phyloP scores from a whole-genome alignment of 2,888 invertebrate species.

The Hyposoter didymator region DNA sequence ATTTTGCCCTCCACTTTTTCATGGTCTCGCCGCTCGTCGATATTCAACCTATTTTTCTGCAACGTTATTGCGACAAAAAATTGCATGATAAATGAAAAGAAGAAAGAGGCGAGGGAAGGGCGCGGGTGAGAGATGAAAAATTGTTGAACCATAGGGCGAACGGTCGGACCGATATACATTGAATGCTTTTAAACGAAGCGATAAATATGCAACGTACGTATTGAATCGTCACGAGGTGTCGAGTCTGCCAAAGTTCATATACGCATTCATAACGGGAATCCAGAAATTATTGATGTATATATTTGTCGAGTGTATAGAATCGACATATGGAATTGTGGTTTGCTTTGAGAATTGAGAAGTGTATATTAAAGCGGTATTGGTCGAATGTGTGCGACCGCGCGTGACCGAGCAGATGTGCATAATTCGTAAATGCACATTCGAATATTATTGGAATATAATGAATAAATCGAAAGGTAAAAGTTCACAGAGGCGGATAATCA shows the following conservation, averaged over 20 bases:
- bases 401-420: neutral
- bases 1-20: constrained; percentile 10
- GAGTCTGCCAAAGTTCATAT: constrained; percentile 18
- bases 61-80: constrained; percentile 35
- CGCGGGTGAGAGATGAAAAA: neutral
- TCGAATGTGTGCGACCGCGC: neutral
- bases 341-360: constrained; percentile 25
- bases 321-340: constrained; percentile 1
- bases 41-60: constrained; percentile 33
- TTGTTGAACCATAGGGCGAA: constrained; percentile 17
- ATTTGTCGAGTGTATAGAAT: neutral
- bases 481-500: neutral
- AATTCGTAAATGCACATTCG: constrained; percentile 1
- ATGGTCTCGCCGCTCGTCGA: constrained; percentile 21
- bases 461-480: neutral
- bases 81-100: constrained; percentile 25
- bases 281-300: constrained; percentile 3
- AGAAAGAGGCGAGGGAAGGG: neutral
- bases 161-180: constrained; percentile 30
- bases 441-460: constrained; percentile 3
- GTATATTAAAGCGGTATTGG: constrained; percentile 1
- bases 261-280: constrained; percentile 1
- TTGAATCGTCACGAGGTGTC: constrained; percentile 16
- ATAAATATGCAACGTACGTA: constrained; percentile 46
- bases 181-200: constrained; percentile 31